A percentile compares a stretch with the other conserved stretches of the same genome.
Conservation (phyloP, 2,797 vertebrate genomes). For the Zalophus californianus region DNA sequence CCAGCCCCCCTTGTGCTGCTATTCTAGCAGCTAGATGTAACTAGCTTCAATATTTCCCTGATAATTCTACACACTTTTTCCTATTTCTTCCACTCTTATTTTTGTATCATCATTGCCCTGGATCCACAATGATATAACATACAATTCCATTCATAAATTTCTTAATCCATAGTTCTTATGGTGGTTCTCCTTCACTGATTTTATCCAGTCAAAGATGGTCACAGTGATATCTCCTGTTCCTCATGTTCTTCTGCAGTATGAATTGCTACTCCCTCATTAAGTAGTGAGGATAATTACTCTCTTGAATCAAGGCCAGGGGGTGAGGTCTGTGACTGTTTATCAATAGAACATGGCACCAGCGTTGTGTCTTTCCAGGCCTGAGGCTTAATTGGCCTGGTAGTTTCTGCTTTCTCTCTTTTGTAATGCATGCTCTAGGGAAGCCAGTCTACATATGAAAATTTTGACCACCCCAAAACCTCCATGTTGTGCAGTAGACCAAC, state of each 20-base stretch:
- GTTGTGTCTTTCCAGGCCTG: not conserved
- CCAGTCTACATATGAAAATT: not conserved
- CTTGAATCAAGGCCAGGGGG: not conserved
- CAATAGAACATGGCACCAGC: not conserved
- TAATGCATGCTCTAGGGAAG: not conserved
- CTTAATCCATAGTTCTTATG: not conserved
- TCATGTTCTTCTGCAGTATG: not conserved
- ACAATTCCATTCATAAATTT: not conserved
- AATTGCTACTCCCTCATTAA: not conserved
- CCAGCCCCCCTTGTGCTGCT: rapidly evolving
- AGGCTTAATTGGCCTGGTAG: not conserved
- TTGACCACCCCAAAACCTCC: not conserved
- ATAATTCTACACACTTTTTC: not conserved
- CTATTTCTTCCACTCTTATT: not conserved
- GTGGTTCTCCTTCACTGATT: not conserved
- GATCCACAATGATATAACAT: not conserved
- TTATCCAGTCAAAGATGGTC: not conserved
- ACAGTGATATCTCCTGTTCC: not conserved
- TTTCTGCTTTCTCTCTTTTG: not conserved
- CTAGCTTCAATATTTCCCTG: not conserved
- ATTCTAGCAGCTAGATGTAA: not conserved
- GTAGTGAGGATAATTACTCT: not conserved
- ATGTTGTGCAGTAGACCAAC: not conserved
- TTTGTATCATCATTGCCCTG: not conserved
- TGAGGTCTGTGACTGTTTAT: not conserved